A percentile compares a stretch with the other conserved stretches of the same genome.
Evolutionary conservation across 2,888 invertebrate species (phyloP).

Genomic region (Zaprionus bogoriensis): DNA sequence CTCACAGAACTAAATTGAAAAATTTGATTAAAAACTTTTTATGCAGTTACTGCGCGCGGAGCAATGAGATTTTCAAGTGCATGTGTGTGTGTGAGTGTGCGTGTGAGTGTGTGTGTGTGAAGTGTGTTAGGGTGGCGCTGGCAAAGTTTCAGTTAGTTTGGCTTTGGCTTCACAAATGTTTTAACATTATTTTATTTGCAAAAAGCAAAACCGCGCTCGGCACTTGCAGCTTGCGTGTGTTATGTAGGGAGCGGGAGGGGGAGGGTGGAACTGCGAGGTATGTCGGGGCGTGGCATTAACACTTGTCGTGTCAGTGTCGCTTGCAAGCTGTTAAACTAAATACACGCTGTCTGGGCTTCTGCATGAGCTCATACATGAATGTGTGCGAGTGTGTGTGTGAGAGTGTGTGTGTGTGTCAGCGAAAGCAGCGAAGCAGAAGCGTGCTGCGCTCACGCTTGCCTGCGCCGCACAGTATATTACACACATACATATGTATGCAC

Average conservation of each 20-base stretch:
- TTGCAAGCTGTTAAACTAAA: slow-evolving; percentile 73
- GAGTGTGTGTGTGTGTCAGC: slow-evolving; percentile 21
- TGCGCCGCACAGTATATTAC: slow-evolving; percentile 41
- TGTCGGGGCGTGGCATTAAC: slow-evolving; percentile 72
- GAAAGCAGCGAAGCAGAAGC: slow-evolving; percentile 45
- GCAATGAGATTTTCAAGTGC: slow-evolving; percentile 68
- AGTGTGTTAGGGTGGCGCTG: slow-evolving; percentile 33
- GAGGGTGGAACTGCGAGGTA: no score
- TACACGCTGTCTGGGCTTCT: slow-evolving; percentile 69
- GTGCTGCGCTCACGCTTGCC: slow-evolving; percentile 44
- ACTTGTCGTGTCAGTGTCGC: slow-evolving; percentile 78
- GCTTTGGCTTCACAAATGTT: slow-evolving; percentile 72
- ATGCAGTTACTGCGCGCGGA: slow-evolving; percentile 36
- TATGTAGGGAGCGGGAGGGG: slow-evolving; percentile 26
- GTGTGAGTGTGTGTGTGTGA: slow-evolving; percentile 16
- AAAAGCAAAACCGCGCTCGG: slow-evolving; percentile 44
- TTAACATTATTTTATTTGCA: slow-evolving; percentile 71
- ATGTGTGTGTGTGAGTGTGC: slow-evolving; percentile 5
- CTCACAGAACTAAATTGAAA: slow-evolving; percentile 71
- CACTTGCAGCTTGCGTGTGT: slow-evolving; percentile 39
- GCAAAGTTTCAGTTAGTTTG: slow-evolving; percentile 73
- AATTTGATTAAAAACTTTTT: slow-evolving; percentile 76
- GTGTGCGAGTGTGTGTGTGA: slow-evolving; percentile 9
- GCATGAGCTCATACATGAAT: slow-evolving; percentile 65
- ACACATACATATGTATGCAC: slow-evolving; percentile 15